Evolutionary conservation across 2,113 vertebrate species (phyloP), one percentile per base, ranked within the genome.

Genomic region (Chelonoidis abingdonii): DNA sequence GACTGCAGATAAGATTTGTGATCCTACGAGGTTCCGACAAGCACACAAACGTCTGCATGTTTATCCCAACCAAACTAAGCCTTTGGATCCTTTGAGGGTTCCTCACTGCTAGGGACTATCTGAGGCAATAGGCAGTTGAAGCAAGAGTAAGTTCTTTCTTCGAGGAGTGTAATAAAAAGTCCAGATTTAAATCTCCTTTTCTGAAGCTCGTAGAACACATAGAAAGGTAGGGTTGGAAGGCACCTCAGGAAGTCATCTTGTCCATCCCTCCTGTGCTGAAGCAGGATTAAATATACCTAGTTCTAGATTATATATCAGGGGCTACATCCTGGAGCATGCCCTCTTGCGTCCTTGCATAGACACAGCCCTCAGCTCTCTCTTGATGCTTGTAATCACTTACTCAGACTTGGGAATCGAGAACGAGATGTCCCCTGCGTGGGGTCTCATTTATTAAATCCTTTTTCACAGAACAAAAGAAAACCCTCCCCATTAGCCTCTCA

Each of bases 61-160:
- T 69, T 69, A 17, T 69, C 62, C 62, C 62, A 69, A 76, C 22
- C 72, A 44, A 38, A 76, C 10, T 41, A 24, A 75, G 38, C 38
- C 38, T 75, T 41, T 41, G 69, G n/a, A 10, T 38, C 10, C n/a
- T 41, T 24, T 44, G 38, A 41, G 38, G n/a, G 38, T 10, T 44
- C 19, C 10, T 41, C 38, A 41, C 38, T 24, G 22, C 31, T 35
- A 35, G 62, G 31, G 62, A 65, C 5, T 81, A 4, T 52, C 11
- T 1, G 3, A 49, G 8, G 75, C 24, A 27, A n/a, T 16, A 72
- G 16, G n/a, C 29, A 27, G 2, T 56, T 2, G 0, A 1, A 16
- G 31, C 14, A 4, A 65, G 31, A 65, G 31, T 65, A n/a, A 65
- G 31, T 65, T n/a, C 31, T 75, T 75, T 41, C 72, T 75, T 24